These are phyloP conservation scores for Andrena hattorfiana DNA, from an alignment of 2,888 invertebrate species.

Conservation along the genomic window DNA sequence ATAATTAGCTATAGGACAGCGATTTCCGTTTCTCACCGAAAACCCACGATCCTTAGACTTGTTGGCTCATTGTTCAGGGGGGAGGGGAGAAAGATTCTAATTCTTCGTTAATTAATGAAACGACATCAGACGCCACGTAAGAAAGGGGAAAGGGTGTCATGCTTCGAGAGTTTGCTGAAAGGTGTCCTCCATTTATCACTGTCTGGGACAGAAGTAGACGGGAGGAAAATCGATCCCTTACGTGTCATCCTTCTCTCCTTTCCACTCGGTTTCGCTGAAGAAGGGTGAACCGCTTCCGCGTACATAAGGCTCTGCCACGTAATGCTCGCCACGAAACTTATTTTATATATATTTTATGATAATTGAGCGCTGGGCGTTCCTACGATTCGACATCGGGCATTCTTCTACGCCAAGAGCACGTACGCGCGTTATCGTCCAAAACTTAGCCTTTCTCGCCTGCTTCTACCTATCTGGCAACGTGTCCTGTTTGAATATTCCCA, in stretches of 20 bases:
- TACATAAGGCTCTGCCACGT: constrained; percentile 19
- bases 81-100: constrained; percentile 67
- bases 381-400: constrained; percentile 48
- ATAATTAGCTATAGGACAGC: constrained; percentile 21
- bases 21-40: constrained; percentile 25
- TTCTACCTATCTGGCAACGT: constrained; percentile 14
- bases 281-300: constrained; percentile 46
- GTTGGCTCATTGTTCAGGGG: constrained; percentile 30
- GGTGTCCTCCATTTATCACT: constrained; percentile 83
- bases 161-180: constrained; percentile 78
- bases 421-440: constrained; percentile 32
- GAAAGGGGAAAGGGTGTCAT: constrained; percentile 75
- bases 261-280: constrained; percentile 58
- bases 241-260: constrained; percentile 75
- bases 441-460: constrained; percentile 19
- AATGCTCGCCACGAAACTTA: constrained; percentile 41
- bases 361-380: constrained; percentile 59
- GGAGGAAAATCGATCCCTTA: constrained; percentile 81
- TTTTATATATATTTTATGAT: constrained; percentile 73
- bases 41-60: constrained; percentile 25
- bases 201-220: constrained; percentile 83
- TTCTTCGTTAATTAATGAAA: constrained; percentile 81
- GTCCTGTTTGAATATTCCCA: constrained; percentile 17
- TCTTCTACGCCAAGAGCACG: constrained; percentile 57
- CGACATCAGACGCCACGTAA: constrained; percentile 72